Base-by-base conservation (phyloP, 2,888 invertebrate species). In the Nebria brevicollis region DNA sequence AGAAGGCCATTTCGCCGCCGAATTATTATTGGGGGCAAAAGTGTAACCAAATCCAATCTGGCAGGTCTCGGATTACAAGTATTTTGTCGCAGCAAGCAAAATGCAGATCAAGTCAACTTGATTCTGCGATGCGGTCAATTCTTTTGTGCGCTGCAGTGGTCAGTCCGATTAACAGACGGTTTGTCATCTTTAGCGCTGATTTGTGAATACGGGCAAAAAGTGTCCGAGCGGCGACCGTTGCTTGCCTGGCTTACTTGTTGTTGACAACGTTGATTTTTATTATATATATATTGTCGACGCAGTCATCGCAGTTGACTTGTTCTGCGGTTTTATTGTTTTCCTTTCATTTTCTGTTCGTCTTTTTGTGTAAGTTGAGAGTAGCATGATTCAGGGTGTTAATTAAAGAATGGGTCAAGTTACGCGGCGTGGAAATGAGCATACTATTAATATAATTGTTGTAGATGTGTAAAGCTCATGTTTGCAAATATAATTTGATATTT, bases 101-200 rank as follows among this genome's bases (percentile, higher is more conserved):
- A 72, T 78, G 78, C 78, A 73, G 78, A 77, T 77, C 72, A 34
- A 54, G 54, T 25, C 66, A 66, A 66, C 66, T 66, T 25, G 20
- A 66, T 6, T 26, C 72, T 66, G 78, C 34, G 77, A 42, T 54
- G 20, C 25, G 20, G 41, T 42, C 34, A 20, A 41, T 7, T 77
- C 77, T 72, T 77, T 77, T 77, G 77, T 77, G 72, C 64, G 70
- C 72, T 25, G 64, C 77, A 72, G 77, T 78, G 78, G 78, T 78
- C 78, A 78, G 73, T 8, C 73, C 78, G 78, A 78, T 78, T 78
- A 78, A 73, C 66, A 72, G 65, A 78, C 78, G 73, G 78, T 78
- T 78, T 78, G 78, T 78, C 78, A 78, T 78, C 78, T 78, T 78
- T 78, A 78, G 78, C 72, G 78, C 78, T 78, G 78, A 78, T 78